These are phyloP conservation scores for Gobius niger DNA, from an alignment of 2,113 vertebrate genomes.

Conservation along the genomic window DNA sequence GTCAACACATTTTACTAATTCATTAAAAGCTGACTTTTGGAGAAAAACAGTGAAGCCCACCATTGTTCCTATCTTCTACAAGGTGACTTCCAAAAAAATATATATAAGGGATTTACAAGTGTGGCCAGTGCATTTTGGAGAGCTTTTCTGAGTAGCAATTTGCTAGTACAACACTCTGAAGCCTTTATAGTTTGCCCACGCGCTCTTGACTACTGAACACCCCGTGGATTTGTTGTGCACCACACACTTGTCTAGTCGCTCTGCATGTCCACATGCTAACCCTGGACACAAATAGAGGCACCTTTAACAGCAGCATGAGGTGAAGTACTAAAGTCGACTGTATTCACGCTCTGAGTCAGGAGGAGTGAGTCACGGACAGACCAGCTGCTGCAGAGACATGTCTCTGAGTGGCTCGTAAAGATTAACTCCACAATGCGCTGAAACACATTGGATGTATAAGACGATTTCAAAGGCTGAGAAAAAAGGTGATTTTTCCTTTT, in stretches of 20 bases:
- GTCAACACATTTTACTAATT: too few species aligned
- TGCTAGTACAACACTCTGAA: constrained; percentile 56
- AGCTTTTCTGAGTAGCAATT: constrained; percentile 60
- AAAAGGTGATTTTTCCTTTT: too few species aligned
- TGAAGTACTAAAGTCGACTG: neutral
- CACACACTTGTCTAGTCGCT: constrained; percentile 51
- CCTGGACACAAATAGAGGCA: neutral
- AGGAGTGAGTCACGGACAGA: neutral
- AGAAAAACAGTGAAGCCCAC: neutral
- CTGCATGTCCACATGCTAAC: constrained; percentile 1
- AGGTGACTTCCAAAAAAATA: constrained; percentile 36
- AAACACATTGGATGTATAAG: neutral
- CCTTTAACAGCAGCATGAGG: neutral
- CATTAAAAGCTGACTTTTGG: too few species aligned
- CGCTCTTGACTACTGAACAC: constrained; percentile 64
- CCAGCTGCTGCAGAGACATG: neutral
- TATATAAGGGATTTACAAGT: constrained; percentile 39
- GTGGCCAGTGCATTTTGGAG: constrained; percentile 36
- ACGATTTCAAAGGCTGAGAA: neutral
- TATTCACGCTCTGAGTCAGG: neutral
- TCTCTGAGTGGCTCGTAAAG: neutral
- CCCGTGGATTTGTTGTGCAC: constrained; percentile 45
- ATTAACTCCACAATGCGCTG: neutral
- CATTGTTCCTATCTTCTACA: constrained; percentile 4
- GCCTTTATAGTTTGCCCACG: constrained; percentile 55